Evolutionary conservation across 1,140 invertebrate species (phyloP).

Genomic region (Battus philenor): DNA sequence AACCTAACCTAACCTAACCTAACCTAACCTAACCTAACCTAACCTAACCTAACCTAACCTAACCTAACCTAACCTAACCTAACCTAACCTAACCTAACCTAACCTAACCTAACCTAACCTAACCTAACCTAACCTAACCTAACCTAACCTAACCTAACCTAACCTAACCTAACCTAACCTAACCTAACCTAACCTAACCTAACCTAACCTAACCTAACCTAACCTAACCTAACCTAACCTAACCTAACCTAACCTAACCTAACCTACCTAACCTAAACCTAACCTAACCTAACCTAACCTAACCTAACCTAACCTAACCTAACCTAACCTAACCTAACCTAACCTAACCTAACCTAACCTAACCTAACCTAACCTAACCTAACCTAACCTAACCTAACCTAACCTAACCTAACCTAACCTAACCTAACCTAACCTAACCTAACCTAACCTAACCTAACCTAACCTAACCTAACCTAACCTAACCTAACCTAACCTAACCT

Average conservation of each 20-base stretch:
- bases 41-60: too few species aligned
- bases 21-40: constrained; percentile 32
- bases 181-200: constrained; percentile 18
- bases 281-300: constrained; percentile 18
- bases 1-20: constrained; percentile 29
- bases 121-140: constrained; percentile 18
- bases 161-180: constrained; percentile 19
- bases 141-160: constrained; percentile 12
- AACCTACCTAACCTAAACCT: too few species aligned
- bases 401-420: constrained; percentile 35
- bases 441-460: constrained; percentile 18
- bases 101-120: constrained; percentile 16
- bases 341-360: constrained; percentile 28
- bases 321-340: constrained; percentile 26
- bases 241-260: constrained; percentile 21
- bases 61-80: constrained; percentile 32
- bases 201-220: constrained; percentile 19
- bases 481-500: constrained; percentile 28
- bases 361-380: constrained; percentile 26
- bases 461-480: constrained; percentile 24
- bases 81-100: constrained; percentile 24
- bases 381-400: constrained; percentile 28
- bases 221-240: constrained; percentile 19
- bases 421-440: constrained; percentile 33
- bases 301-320: constrained; percentile 27